These are phyloP conservation scores for Hippocampus mohnikei DNA, from an alignment of 2,113 vertebrate genomes.

Conservation along the genomic window DNA sequence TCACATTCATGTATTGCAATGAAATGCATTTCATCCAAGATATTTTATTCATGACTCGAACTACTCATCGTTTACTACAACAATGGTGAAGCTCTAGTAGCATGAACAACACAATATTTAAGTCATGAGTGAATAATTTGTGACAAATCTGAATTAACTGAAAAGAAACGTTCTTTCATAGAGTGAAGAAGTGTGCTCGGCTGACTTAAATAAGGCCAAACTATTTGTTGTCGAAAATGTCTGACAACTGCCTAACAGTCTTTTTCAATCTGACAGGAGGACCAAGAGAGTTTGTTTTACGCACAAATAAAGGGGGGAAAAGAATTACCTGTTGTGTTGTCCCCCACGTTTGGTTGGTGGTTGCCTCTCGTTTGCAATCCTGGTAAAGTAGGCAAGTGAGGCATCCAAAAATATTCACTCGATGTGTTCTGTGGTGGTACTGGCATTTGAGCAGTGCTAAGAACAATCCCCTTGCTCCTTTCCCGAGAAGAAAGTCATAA, in stretches of 20 bases:
- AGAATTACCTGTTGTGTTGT: constrained; percentile 45
- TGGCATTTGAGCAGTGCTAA: constrained; percentile 39
- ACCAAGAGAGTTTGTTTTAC: background rate
- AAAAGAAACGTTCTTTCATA: constrained; percentile 38
- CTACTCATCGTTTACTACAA: background rate
- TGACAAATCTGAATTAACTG: constrained; percentile 35
- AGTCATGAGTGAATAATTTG: constrained; percentile 22
- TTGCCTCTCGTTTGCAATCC: constrained; percentile 35
- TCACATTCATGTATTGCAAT: constrained; percentile 41
- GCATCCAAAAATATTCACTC: constrained; percentile 46
- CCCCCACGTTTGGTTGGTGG: constrained; percentile 37
- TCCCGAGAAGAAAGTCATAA: constrained; percentile 43
- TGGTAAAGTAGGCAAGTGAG: constrained; percentile 3
- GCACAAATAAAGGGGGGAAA: background rate
- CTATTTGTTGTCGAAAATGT: background rate
- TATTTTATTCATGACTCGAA: constrained; percentile 54
- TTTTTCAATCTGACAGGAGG: background rate
- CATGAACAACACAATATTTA: constrained; percentile 17
- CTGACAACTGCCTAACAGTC: background rate
- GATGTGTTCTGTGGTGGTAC: constrained; percentile 18
- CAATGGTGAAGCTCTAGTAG: constrained; percentile 12
- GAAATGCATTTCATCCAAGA: constrained; percentile 32
- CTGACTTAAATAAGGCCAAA: constrained; percentile 1
- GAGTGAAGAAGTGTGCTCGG: background rate
- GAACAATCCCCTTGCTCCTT: constrained; percentile 46